phyloP scores from a whole-genome alignment of 2,113 vertebrate species.

The Saccopteryx leptura region DNA sequence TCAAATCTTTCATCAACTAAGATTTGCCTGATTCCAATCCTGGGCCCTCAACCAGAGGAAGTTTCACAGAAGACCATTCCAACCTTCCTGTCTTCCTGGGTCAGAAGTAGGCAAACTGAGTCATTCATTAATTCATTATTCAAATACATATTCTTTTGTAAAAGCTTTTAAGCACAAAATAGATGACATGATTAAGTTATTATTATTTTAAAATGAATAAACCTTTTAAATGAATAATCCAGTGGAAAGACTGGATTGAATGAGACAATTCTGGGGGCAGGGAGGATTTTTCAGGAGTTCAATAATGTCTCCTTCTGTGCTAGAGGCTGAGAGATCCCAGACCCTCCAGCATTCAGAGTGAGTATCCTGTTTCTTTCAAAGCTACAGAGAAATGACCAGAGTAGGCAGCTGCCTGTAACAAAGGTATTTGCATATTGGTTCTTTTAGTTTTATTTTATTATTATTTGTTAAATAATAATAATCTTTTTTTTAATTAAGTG shows the following conservation, averaged over 20 bases:
- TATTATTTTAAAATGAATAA: not conserved
- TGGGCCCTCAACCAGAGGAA: not conserved
- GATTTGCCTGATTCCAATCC: not conserved
- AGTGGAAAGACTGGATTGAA: not conserved
- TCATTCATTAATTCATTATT: not conserved
- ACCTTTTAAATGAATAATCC: not conserved
- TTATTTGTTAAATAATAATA: too few relatives aligned
- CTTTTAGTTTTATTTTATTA: not conserved
- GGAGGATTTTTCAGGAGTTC: not conserved
- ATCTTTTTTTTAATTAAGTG: too few relatives aligned
- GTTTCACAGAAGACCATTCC: not conserved
- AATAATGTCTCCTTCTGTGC: not conserved
- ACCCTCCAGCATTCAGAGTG: not conserved
- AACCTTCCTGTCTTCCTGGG: not conserved
- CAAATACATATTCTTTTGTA: not conserved
- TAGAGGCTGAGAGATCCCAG: not conserved
- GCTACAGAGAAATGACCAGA: not conserved
- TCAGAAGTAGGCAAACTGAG: not conserved
- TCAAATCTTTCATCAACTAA: conserved; percentile 9
- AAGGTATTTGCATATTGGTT: not conserved
- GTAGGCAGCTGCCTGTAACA: not conserved
- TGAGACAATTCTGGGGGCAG: not conserved
- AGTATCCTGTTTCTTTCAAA: not conserved
- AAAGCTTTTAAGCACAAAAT: not conserved
- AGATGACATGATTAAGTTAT: not conserved